These are phyloP conservation scores for Melanerpes formicivorus DNA, from an alignment of 2,113 vertebrate genomes.

Conservation along the genomic window DNA sequence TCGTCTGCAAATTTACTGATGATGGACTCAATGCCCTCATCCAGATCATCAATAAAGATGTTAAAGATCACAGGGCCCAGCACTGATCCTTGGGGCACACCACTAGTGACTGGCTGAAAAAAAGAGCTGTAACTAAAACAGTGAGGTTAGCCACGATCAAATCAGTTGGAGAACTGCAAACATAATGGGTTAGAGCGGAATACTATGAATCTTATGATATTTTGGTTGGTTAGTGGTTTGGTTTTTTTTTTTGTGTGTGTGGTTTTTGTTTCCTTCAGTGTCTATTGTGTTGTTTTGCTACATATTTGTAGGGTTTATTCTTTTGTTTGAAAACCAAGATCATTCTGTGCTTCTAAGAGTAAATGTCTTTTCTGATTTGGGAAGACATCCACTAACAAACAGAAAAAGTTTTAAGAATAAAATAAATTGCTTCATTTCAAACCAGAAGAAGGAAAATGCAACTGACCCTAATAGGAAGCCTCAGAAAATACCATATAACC, in stretches of 20 bases:
- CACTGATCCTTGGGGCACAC: too few relatives aligned
- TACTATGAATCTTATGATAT: background rate
- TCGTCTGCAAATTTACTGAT: too few relatives aligned
- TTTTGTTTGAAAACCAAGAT: background rate
- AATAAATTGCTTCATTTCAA: background rate
- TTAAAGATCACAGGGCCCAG: too few relatives aligned
- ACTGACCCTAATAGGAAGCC: background rate
- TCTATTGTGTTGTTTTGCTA: background rate
- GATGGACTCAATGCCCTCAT: too few relatives aligned
- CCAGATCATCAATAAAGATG: too few relatives aligned
- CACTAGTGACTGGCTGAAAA: background rate
- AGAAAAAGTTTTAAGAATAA: background rate
- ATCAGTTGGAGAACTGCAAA: background rate
- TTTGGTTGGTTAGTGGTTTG: too few relatives aligned
- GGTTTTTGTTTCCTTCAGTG: background rate
- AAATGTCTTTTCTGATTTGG: background rate
- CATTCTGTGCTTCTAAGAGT: background rate
- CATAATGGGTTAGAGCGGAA: background rate
- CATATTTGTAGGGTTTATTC: background rate
- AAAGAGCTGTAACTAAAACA: background rate
- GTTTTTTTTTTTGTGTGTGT: background rate
- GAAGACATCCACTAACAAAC: background rate
- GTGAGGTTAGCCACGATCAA: background rate
- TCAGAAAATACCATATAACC: background rate
- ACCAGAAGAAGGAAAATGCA: background rate